Conservation (phyloP, 64 coral and sea anemone species). For the Stichodactyla mertensii region DNA sequence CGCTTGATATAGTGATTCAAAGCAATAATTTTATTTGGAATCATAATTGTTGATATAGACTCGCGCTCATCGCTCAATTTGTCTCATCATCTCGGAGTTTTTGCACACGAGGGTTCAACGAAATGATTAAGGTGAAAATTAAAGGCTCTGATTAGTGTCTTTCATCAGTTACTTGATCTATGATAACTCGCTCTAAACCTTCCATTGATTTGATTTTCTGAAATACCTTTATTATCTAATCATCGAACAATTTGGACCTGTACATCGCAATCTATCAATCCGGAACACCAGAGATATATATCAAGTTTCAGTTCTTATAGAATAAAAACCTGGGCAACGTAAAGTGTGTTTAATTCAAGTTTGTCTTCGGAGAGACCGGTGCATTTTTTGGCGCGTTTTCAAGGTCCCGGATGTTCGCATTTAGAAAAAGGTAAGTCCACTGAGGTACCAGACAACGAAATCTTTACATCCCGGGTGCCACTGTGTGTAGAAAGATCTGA, state of each 20-base stretch:
- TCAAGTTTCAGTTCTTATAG: neutral
- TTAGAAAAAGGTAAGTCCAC: neutral
- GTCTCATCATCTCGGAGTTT: constrained; percentile 2
- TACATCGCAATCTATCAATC: constrained; percentile 16
- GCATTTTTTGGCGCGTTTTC: neutral
- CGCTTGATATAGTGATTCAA: neutral
- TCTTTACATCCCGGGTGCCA: neutral
- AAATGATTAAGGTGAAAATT: constrained; percentile 26
- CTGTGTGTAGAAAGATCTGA: neutral
- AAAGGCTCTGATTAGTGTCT: neutral
- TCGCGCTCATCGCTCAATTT: neutral
- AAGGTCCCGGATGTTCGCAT: neutral
- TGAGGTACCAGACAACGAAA: neutral
- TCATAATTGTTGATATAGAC: neutral
- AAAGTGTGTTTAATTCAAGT: neutral
- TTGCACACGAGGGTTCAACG: neutral
- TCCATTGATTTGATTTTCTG: constrained; percentile 14
- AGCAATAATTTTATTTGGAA: constrained; percentile 13
- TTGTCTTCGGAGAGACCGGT: neutral
- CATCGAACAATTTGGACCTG: constrained; percentile 17
- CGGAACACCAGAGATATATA: constrained; percentile 6
- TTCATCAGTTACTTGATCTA: constrained; percentile 23
- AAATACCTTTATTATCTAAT: constrained; percentile 17
- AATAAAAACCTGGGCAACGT: constrained; percentile 1
- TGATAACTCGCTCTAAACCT: constrained; percentile 12